Evolutionary conservation across 2,797 vertebrate species (phyloP), one percentile per base, ranked within the genome.

Genomic region (Typhlichthys subterraneus): DNA sequence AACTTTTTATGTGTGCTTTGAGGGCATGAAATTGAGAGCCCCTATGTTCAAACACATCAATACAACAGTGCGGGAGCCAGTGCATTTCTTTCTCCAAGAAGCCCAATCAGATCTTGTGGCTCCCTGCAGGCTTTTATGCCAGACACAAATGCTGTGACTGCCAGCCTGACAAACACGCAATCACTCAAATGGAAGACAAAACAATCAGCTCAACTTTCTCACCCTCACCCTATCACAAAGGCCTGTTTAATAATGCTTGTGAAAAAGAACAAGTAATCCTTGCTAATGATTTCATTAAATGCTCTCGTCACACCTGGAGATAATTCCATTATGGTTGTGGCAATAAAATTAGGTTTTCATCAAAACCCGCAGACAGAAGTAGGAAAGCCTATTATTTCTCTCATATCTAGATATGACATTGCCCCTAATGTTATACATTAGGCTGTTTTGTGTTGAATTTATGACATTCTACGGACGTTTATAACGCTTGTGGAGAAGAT

Each of bases 341-440:
- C 89, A 88, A 91, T 92, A 92, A 93, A 92, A 89, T 89, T 80
- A 90, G 87, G 77, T 88, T 92, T 92, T 93, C 88, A 91, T 93
- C 91, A 91, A 87, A 78, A 82, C 72, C 61, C 2, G 78, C 76
- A 82, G 86, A 90, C 86, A 84, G 87, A 86, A 76, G 84, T 86
- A 86, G 83, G 81, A 79, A 77, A 87, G 86, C 82, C 89, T 81
- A 90, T 92, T 91, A 91, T 90, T 92, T 73, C 82, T 76, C 77
- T 77, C 81, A 75, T 73, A 85, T 85, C 82, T 80, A 79, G 75
- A 87, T 70, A 78, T 85, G 85, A 85, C 83, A 56, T 78, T 55
- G 65, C 74, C 59, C 78, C 69, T 79, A 75, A 81, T 84, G 71
- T 70, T 80, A 81, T 80, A 85, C 83, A 85, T 84, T 70, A 69